A percentile compares a stretch with the other conserved stretches of the same genome.
phyloP scores from a whole-genome alignment of 2,113 vertebrate genomes.

The Peromyscus maniculatus region DNA sequence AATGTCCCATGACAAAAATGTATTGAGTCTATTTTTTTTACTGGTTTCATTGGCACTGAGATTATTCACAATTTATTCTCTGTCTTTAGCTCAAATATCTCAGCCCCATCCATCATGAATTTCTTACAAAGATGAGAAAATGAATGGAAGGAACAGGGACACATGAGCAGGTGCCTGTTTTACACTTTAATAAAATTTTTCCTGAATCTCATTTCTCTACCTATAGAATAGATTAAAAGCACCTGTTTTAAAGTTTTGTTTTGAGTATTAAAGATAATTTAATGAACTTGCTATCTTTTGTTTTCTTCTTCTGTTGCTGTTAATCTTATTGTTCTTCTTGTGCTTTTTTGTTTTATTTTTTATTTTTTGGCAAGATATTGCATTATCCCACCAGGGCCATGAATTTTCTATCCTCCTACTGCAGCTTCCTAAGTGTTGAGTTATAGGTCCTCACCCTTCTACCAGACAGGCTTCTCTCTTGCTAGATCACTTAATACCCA shows the following conservation, averaged over 20 bases:
- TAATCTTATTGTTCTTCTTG: background rate
- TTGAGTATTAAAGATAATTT: background rate
- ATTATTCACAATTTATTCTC: background rate
- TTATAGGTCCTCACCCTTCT: no score
- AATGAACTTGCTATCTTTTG: background rate
- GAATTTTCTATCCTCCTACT: background rate
- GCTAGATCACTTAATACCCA: background rate
- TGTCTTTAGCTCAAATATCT: background rate
- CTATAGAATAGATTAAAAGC: background rate
- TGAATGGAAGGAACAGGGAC: background rate
- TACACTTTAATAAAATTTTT: background rate
- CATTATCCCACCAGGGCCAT: no score
- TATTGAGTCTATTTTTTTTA: background rate
- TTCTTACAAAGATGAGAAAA: background rate
- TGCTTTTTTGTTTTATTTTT: no score
- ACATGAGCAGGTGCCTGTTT: background rate
- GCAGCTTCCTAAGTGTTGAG: background rate
- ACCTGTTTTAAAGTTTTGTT: background rate
- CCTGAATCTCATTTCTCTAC: background rate
- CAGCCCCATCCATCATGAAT: background rate
- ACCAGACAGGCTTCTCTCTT: background rate
- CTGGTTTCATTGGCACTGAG: background rate
- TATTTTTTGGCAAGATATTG: background rate
- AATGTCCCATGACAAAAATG: background rate
- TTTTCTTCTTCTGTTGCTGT: background rate